Conservation (phyloP, 2,888 invertebrate genomes). For the Nymphalis polychloros region DNA sequence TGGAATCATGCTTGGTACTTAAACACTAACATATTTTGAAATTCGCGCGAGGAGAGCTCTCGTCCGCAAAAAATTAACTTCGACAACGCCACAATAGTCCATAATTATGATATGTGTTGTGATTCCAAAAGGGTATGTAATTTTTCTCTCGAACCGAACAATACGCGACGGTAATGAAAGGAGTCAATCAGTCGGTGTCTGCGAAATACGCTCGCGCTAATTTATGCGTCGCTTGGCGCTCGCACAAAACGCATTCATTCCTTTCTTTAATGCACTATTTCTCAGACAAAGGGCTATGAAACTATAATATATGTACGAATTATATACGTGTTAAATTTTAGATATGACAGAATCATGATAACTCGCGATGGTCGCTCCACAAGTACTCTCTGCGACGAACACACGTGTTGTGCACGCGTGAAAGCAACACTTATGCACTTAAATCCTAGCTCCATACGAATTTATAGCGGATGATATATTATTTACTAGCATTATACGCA, state of each 20-base stretch:
- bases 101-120: slow-evolving; percentile 82
- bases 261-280: slow-evolving; percentile 50
- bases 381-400: slow-evolving; percentile 21
- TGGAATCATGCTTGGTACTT: slow-evolving; percentile 58
- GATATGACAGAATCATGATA: slow-evolving; percentile 18
- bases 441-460: slow-evolving; percentile 66
- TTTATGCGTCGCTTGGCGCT: slow-evolving; percentile 64
- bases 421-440: slow-evolving; percentile 53
- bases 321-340: slow-evolving; percentile 34
- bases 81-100: slow-evolving; percentile 79
- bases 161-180: slow-evolving; percentile 77
- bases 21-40: slow-evolving; percentile 64
- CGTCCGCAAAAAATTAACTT: slow-evolving; percentile 69
- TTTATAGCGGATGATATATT: slow-evolving; percentile 73
- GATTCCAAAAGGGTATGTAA: slow-evolving; percentile 72
- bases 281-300: slow-evolving; percentile 65
- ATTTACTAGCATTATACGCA: slow-evolving; percentile 81
- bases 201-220: slow-evolving; percentile 69
- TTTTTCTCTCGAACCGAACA: slow-evolving; percentile 76
- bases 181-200: slow-evolving; percentile 79
- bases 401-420: slow-evolving; percentile 49
- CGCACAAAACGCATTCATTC: slow-evolving; percentile 46
- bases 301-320: slow-evolving; percentile 39
- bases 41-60: slow-evolving; percentile 59
- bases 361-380: slow-evolving; percentile 3